Evolutionary conservation across 1,140 invertebrate species (phyloP).

Genomic region (Globodera ellingtonae): DNA sequence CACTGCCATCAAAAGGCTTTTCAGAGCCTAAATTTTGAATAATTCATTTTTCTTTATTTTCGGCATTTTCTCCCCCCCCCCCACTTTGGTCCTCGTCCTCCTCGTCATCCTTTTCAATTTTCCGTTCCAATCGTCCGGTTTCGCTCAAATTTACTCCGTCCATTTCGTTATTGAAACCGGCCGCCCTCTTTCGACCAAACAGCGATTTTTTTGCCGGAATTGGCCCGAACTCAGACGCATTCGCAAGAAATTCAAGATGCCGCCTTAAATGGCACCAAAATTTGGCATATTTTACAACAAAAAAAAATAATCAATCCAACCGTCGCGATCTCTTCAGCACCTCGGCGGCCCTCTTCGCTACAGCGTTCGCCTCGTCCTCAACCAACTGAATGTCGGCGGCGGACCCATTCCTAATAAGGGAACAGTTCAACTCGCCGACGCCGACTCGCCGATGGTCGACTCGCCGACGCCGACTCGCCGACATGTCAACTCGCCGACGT

Average conservation of each 20-base stretch:
- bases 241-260: slow-evolving; percentile 32
- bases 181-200: slow-evolving; percentile 26
- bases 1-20: slow-evolving; percentile 15
- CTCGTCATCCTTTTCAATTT: not conserved
- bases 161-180: slow-evolving; percentile 9
- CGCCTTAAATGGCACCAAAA: slow-evolving; percentile 22
- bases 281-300: not conserved
- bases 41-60: not conserved
- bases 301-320: slow-evolving; percentile 11
- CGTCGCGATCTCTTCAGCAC: slow-evolving; percentile 42
- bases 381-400: slow-evolving; percentile 48
- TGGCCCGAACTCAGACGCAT: slow-evolving; percentile 5
- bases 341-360: slow-evolving; percentile 57
- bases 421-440: too few species aligned
- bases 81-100: not conserved
- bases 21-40: not conserved
- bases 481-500: too few species aligned
- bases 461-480: too few species aligned
- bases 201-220: slow-evolving; percentile 19
- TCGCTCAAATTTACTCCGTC: too few species aligned
- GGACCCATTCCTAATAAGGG: slow-evolving; percentile 33
- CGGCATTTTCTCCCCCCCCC: not conserved
- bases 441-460: too few species aligned
- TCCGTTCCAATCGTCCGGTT: not conserved
- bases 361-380: slow-evolving; percentile 57